Base-by-base conservation (phyloP, 2,113 vertebrate genomes). In the Bubalus kerabau region DNA sequence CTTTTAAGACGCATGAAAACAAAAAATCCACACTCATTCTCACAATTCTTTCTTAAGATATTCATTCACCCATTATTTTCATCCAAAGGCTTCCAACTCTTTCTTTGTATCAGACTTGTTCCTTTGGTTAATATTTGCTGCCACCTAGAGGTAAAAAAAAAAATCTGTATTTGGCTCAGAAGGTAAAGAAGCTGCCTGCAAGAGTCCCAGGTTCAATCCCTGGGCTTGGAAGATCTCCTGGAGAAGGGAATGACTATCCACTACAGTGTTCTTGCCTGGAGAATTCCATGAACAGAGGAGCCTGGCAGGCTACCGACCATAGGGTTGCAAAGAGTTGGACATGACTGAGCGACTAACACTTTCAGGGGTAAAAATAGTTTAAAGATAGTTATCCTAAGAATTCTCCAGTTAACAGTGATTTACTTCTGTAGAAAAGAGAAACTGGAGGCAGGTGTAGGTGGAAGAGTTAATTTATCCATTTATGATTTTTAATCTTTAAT, bases 131-230 rank as follows among this genome's bases (percentile, higher is more conserved):
- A 56, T 56, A 87, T 92, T 8, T 97, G 96, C 96, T 95, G 96
- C 97, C 97, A 98, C 74, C 97, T 98, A 96, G 57, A 21, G 96
- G 97, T 74, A 32, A 81, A 80, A 48, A 48, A n/a, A 67, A 40
- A 40, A 40, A 40, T 36, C 64, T 40, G 19, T 23, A 6, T 71
- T 71, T 71, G 36, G 67, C 67, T 74, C 21, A 23, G n/a, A 74
- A 5, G 0, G 2, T 23, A 74, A 74, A 40, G 21, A 23, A 74
- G 17, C 67, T 12, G 36, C 64, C 64, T 36, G 64, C 4, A 67
- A 36, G 17, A 67, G 17, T 67, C 64, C 32, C 8, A 67, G 16
- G 17, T 36, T 36, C 0, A 8, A 67, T 67, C 64, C 64, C 32
- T 36, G 32, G 64, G 16, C 64, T 67, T 16, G 64, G 64, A 67